These are phyloP conservation scores for Furnarius figulus DNA, from an alignment of 2,113 vertebrate species.

Conservation along the genomic window DNA sequence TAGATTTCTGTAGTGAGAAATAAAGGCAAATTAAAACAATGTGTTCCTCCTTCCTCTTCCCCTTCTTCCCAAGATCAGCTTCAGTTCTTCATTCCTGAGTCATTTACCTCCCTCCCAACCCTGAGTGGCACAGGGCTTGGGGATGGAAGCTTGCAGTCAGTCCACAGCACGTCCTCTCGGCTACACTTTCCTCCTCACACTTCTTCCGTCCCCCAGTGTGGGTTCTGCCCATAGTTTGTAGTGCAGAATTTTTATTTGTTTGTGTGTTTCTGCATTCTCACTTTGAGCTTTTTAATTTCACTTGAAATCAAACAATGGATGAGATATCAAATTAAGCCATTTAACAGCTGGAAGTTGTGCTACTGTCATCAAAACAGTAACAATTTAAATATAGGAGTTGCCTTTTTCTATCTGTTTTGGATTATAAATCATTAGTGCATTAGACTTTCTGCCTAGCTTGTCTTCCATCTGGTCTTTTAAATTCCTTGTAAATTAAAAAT, in stretches of 20 bases:
- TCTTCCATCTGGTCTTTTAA: background rate
- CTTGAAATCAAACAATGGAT: background rate
- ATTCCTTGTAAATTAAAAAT: background rate
- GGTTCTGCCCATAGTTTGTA: background rate
- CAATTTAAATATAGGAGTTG: background rate
- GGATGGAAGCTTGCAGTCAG: background rate
- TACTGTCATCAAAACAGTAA: background rate
- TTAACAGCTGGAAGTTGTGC: background rate
- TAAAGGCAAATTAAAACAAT: background rate
- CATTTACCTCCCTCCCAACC: background rate
- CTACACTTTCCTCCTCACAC: background rate
- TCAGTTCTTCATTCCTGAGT: background rate
- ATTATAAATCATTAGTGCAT: background rate
- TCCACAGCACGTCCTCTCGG: background rate
- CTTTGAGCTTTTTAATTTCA: background rate
- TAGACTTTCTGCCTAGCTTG: background rate
- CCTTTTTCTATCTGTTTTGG: background rate
- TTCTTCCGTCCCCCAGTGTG: background rate
- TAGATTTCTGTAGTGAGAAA: background rate
- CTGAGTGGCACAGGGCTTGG: rapidly evolving
- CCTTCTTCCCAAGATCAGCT: background rate
- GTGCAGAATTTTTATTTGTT: background rate
- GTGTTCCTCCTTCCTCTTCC: background rate
- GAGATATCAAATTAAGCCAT: background rate
- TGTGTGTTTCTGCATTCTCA: background rate